Percentiles rank a stretch among this genome's conserved stretches.
phyloP scores from a whole-genome alignment of 2,888 invertebrate species.

The Candidula unifasciata region DNA sequence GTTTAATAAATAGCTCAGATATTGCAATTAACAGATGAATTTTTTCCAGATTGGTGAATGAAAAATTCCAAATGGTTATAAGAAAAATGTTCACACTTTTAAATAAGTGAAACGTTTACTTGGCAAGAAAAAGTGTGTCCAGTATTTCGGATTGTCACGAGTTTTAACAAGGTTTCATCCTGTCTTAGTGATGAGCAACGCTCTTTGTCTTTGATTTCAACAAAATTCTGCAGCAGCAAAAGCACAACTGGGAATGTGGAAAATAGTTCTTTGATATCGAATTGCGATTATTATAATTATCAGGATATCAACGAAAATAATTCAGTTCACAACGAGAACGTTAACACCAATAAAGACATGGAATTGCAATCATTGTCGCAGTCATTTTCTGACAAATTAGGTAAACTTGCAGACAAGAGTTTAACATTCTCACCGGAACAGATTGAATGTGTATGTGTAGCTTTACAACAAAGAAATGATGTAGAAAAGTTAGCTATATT shows the following conservation, averaged over 20 bases:
- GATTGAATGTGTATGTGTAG: constrained; percentile 99
- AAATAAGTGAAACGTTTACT: too few species aligned
- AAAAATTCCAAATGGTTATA: too few species aligned
- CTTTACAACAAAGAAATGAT: constrained; percentile 95
- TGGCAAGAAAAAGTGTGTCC: too few species aligned
- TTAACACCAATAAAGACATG: neutral
- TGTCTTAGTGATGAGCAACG: neutral
- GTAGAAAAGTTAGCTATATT: constrained; percentile 96
- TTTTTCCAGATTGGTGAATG: too few species aligned
- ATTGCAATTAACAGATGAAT: too few species aligned
- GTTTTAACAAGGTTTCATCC: too few species aligned
- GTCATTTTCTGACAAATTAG: neutral
- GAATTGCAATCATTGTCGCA: constrained; percentile 22
- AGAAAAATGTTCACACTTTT: too few species aligned
- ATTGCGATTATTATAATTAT: neutral
- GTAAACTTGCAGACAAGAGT: constrained; percentile 66
- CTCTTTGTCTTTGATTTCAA: neutral
- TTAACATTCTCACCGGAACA: constrained; percentile 97
- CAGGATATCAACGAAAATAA: constrained; percentile 18
- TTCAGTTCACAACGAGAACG: neutral
- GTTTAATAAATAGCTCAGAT: too few species aligned
- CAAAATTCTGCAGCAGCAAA: neutral
- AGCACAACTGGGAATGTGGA: neutral
- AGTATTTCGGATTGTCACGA: too few species aligned
- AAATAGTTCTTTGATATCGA: neutral